phyloP scores from a whole-genome alignment of 2,888 invertebrate genomes.

The Spisula subtruncata region DNA sequence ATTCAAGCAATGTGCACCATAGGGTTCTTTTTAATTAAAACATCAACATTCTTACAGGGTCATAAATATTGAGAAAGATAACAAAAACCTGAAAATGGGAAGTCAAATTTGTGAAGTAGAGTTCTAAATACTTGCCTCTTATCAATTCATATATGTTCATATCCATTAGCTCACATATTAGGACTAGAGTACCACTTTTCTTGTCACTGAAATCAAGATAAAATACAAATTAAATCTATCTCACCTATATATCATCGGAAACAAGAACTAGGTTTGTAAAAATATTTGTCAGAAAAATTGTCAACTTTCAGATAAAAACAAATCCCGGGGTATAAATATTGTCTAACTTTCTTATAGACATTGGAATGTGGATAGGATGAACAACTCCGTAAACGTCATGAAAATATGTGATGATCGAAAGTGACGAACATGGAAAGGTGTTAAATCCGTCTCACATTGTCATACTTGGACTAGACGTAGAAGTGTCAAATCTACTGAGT shows the following conservation, averaged over 20 bases:
- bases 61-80: background rate
- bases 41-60: background rate
- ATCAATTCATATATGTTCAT: constrained; percentile 92
- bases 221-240: constrained; percentile 37
- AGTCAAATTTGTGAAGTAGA: background rate
- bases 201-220: constrained; percentile 89
- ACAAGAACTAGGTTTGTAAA: constrained; percentile 8
- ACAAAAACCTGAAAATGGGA: background rate
- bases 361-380: background rate
- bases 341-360: background rate
- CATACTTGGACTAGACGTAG: too few relatives aligned
- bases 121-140: constrained; percentile 87
- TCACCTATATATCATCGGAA: constrained; percentile 7
- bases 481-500: too few relatives aligned
- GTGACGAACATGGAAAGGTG: background rate
- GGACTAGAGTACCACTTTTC: constrained; percentile 89
- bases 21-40: too few relatives aligned
- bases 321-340: background rate
- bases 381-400: background rate
- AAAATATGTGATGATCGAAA: background rate
- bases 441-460: too few relatives aligned
- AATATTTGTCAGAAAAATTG: background rate
- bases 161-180: constrained; percentile 92
- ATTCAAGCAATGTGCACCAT: too few relatives aligned
- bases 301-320: background rate